phyloP scores from a whole-genome alignment of 2,797 vertebrate genomes.

The Lacerta bilineata region DNA sequence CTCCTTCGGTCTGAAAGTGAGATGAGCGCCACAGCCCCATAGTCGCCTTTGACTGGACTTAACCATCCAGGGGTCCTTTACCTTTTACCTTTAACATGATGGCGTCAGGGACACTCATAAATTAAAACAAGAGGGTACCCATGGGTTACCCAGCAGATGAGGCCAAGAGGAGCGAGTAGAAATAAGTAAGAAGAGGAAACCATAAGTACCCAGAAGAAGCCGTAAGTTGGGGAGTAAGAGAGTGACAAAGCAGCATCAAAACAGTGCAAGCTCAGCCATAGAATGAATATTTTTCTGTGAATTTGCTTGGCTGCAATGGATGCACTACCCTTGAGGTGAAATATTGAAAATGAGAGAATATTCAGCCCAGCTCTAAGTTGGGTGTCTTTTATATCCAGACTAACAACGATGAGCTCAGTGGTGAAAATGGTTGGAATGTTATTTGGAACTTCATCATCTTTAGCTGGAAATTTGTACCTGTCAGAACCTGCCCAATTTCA shows the following conservation, averaged over 20 bases:
- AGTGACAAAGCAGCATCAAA: not conserved
- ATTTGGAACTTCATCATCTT: constrained; percentile 7
- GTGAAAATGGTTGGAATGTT: constrained; percentile 9
- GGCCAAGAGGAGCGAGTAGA: not conserved
- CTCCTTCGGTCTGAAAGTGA: too few species aligned
- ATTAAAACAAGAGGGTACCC: not conserved
- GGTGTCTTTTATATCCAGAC: not conserved
- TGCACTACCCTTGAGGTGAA: not conserved
- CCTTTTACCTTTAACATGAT: not conserved
- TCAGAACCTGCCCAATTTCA: constrained; percentile 37
- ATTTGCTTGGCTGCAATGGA: not conserved
- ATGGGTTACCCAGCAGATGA: not conserved
- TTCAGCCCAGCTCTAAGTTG: not conserved
- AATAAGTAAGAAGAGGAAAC: not conserved
- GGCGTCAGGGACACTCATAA: too few species aligned
- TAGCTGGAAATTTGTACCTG: constrained; percentile 20
- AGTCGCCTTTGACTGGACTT: too few species aligned
- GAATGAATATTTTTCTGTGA: not conserved
- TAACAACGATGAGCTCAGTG: not conserved
- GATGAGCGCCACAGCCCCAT: too few species aligned
- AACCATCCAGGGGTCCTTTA: too few species aligned
- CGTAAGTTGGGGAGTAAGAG: not conserved
- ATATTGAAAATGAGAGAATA: constrained; percentile 11
- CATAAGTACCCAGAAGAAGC: not conserved
- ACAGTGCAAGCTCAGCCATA: not conserved